These are phyloP conservation scores for Mercenaria mercenaria DNA, from an alignment of 1,140 invertebrate genomes.

Conservation along the genomic window DNA sequence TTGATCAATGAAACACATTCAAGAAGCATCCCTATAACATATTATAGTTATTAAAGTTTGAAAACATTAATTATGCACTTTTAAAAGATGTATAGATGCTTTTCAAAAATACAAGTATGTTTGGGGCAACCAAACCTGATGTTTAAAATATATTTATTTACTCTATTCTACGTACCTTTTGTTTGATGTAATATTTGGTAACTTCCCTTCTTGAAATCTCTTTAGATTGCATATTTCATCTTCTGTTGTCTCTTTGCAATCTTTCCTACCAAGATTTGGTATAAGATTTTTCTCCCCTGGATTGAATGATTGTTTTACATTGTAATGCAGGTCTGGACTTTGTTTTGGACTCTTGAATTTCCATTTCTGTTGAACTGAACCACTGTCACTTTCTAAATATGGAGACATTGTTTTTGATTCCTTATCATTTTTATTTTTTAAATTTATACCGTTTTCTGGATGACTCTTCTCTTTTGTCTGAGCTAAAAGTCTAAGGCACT, in stretches of 20 bases:
- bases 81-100: too few relatives aligned
- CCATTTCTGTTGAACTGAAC: background rate
- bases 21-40: too few relatives aligned
- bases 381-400: background rate
- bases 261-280: background rate
- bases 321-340: background rate
- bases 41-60: too few relatives aligned
- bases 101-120: too few relatives aligned
- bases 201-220: background rate
- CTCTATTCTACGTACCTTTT: background rate
- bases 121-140: too few relatives aligned
- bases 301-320: background rate
- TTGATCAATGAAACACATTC: too few relatives aligned
- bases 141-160: too few relatives aligned
- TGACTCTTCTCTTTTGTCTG: background rate
- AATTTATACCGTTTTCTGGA: background rate
- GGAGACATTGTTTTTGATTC: background rate
- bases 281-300: background rate
- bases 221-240: background rate
- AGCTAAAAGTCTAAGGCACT: constrained; percentile 15
- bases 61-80: too few relatives aligned
- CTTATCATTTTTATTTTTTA: background rate
- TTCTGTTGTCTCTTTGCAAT: background rate
- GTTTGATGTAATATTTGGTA: background rate
- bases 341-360: background rate